Conservation (phyloP, 2,888 invertebrate genomes). For the Cheiracanthium punctorium region DNA sequence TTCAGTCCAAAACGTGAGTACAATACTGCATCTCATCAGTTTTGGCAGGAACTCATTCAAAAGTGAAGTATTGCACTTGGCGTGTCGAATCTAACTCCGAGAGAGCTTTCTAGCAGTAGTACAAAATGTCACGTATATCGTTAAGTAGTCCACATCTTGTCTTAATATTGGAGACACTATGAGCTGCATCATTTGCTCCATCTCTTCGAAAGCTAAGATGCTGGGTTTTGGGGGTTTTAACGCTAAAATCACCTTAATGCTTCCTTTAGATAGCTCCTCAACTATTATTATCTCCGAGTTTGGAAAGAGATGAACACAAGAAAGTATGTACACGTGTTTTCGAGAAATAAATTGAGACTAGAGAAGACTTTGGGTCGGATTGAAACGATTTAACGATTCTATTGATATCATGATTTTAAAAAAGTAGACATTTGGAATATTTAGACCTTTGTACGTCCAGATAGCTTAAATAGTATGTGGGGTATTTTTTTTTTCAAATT, state of each 20-base stretch:
- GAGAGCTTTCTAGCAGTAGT: constrained; percentile 12
- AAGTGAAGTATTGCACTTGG: constrained; percentile 36
- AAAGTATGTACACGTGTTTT: background rate
- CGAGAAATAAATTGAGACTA: background rate
- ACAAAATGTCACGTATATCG: constrained; percentile 46
- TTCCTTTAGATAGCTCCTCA: background rate
- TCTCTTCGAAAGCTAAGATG: background rate
- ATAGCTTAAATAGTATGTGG: no score
- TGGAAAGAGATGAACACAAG: background rate
- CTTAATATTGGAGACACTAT: constrained; percentile 17
- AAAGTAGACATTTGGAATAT: no score
- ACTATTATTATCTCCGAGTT: background rate
- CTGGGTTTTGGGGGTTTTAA: background rate
- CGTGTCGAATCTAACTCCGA: constrained; percentile 13
- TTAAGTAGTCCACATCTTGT: constrained; percentile 30
- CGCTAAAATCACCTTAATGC: background rate
- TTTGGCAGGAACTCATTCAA: constrained; percentile 35
- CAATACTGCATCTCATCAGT: constrained; percentile 16
- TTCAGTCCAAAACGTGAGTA: constrained; percentile 24
- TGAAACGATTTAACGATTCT: no score
- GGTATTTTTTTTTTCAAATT: no score
- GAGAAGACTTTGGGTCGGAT: no score
- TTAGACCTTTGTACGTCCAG: no score
- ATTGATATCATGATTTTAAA: no score
- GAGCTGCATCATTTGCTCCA: constrained; percentile 1